A percentile compares a stretch with the other conserved stretches of the same genome.
These are phyloP conservation scores for Scotopteryx bipunctaria DNA, from an alignment of 2,888 invertebrate species.

Conservation along the genomic window DNA sequence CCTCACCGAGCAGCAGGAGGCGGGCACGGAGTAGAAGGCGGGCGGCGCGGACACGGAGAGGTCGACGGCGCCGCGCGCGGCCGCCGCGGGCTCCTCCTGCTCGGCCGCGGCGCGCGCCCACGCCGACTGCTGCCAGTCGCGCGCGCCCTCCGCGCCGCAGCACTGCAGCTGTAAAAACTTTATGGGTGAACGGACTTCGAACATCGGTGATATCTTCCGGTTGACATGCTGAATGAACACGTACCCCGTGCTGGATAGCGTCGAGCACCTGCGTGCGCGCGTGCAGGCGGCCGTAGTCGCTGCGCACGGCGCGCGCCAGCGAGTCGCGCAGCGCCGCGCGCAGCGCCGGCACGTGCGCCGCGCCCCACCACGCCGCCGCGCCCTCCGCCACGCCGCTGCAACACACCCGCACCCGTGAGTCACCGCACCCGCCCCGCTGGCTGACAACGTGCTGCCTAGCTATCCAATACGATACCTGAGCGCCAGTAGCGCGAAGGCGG, in stretches of 20 bases:
- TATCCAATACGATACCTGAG: too few species aligned
- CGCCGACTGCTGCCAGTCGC: constrained; percentile 89
- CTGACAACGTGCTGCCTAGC: too few species aligned
- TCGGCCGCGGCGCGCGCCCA: constrained; percentile 86
- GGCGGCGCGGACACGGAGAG: constrained; percentile 64
- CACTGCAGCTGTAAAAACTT: constrained; percentile 92
- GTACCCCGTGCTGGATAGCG: constrained; percentile 65
- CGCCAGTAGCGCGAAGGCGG: constrained; percentile 66
- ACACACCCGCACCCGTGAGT: too few species aligned
- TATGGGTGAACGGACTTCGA: neutral
- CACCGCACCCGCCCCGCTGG: too few species aligned
- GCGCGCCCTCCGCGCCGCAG: constrained; percentile 96
- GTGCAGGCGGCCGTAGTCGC: constrained; percentile 62
- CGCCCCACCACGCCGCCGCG: constrained; percentile 73
- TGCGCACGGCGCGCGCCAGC: constrained; percentile 55
- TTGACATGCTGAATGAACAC: too few species aligned
- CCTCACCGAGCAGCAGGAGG: constrained; percentile 57
- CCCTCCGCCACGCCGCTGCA: constrained; percentile 64
- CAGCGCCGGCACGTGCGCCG: constrained; percentile 66
- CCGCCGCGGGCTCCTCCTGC: constrained; percentile 22
- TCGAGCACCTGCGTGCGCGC: constrained; percentile 65
- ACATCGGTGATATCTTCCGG: too few species aligned
- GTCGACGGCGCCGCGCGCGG: constrained; percentile 50
- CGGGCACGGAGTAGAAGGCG: constrained; percentile 64
- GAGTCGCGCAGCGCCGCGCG: constrained; percentile 54